phyloP scores from a whole-genome alignment of 1,140 invertebrate species.

The Drosophila elegans region DNA sequence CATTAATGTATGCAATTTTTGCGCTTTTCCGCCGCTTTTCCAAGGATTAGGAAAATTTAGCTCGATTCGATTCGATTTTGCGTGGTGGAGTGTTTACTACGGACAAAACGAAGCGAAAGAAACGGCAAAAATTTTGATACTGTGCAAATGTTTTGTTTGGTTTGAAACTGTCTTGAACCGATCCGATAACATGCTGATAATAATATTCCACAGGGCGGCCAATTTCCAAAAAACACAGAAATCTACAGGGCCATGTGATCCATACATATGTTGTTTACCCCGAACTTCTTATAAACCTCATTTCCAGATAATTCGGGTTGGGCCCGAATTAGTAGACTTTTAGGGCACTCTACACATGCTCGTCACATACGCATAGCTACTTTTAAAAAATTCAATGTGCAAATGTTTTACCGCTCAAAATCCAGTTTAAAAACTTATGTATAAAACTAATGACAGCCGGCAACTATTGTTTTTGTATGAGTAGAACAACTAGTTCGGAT shows the following conservation, averaged over 20 bases:
- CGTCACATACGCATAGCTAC: background rate
- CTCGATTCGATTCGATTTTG: conserved; percentile 14
- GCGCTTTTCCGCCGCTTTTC: conserved; percentile 1
- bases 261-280: no score
- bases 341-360: background rate
- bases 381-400: background rate
- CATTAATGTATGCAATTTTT: conserved; percentile 8
- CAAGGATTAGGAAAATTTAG: conserved; percentile 1
- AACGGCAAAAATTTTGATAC: conserved; percentile 42
- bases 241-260: conserved; percentile 25
- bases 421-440: conserved; percentile 15
- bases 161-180: conserved; percentile 33
- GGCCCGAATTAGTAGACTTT: background rate
- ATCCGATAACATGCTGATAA: conserved; percentile 44
- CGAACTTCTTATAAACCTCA: background rate
- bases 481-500: conserved; percentile 13
- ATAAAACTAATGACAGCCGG: conserved; percentile 5
- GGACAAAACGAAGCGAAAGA: conserved; percentile 23
- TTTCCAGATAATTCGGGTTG: background rate
- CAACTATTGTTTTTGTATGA: background rate
- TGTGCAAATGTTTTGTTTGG: conserved; percentile 43
- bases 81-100: background rate
- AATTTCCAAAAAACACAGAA: background rate
- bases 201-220: conserved; percentile 17
- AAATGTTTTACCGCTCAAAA: conserved; percentile 4